A percentile compares a stretch with the other conserved stretches of the same genome.
Conservation (phyloP, 2,888 invertebrate genomes). For the Apocheima hispidaria region DNA sequence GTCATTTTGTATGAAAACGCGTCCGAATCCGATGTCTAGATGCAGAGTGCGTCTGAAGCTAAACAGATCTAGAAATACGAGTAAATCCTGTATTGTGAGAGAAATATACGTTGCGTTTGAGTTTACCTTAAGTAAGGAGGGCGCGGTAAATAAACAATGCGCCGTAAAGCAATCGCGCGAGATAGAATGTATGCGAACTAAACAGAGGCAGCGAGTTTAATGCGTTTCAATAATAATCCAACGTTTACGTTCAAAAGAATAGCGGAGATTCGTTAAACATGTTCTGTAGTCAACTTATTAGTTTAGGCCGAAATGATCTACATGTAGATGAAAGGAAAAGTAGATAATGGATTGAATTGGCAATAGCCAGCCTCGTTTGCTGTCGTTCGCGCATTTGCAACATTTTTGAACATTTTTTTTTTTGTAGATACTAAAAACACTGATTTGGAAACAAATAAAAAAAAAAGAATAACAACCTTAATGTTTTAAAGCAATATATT, state of each 20-base stretch:
- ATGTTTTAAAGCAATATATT: no score
- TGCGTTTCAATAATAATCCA: slow-evolving; percentile 53
- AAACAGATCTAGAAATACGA: slow-evolving; percentile 37
- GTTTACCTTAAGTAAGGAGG: slow-evolving; percentile 54
- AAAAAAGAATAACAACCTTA: no score
- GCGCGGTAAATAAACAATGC: slow-evolving; percentile 65
- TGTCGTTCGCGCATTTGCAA: no score
- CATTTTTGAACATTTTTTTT: no score
- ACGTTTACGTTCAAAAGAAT: slow-evolving; percentile 34
- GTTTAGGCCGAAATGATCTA: slow-evolving; percentile 9
- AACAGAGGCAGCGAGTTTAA: slow-evolving; percentile 70
- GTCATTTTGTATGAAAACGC: slow-evolving; percentile 49
- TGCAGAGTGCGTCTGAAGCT: slow-evolving; percentile 44
- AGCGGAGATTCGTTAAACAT: slow-evolving; percentile 23
- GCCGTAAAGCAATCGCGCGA: slow-evolving; percentile 64
- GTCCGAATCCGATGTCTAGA: slow-evolving; percentile 43
- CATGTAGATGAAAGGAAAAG: slow-evolving; percentile 14
- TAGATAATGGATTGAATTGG: slow-evolving; percentile 10
- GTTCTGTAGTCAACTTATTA: slow-evolving; percentile 12
- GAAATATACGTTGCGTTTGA: slow-evolving; percentile 27
- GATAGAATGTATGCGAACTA: slow-evolving; percentile 65
- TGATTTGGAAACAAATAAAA: no score
- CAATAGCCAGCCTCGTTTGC: no score
- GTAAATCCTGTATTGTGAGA: slow-evolving; percentile 27
- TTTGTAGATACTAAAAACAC: no score